Base-by-base conservation (phyloP, 2,888 invertebrate genomes). In the Drosophila pullipes region DNA sequence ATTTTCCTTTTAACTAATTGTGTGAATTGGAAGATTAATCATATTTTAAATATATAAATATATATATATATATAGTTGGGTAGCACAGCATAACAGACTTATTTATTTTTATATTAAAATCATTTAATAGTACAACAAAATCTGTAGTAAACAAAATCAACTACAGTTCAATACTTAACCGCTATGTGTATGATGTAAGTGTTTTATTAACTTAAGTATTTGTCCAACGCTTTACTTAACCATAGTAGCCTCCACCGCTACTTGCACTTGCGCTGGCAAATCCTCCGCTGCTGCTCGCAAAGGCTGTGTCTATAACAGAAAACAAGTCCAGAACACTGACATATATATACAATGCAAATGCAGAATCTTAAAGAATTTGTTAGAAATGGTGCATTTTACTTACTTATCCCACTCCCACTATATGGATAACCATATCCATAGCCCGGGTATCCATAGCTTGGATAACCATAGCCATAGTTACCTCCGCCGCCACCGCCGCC, bases 271-370 rank as follows among this genome's bases (percentile, higher is more conserved):
- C 87, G 25, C 70, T 81, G 25, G 85, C 83, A 53, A 87, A 89
- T 39, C 90, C 90, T 22, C 87, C 83, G 44, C 69, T 90, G 76
- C 88, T 88, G 74, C 90, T 88, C 16, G 88, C 90, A 69, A 68
- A 90, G 7, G 88, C 88, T 22, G 90, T 89, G 59, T 75, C 88
- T 88, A 89, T 22, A 81, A 70, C 6, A 82, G 49, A 63, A 72
- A 90, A 69, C 85, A 88, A 7, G 73, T 77, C 88, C 88, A 88
- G 62, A 90, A 89, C 76, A 83, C 89, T 88, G 77, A 70, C n/a
- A 47, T 41, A 59, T 59, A 16, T 50, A 64, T 74, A 69, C 52
- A 75, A 75, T 74, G 62, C 65, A 66, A 60, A 65, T 41, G 35
- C 35, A 54, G 30, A 59, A 68, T 55, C 18, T 52, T n/a, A 11